Evolutionary conservation across 2,797 vertebrate genomes (phyloP).

Genomic region (Gymnocypris eckloni): DNA sequence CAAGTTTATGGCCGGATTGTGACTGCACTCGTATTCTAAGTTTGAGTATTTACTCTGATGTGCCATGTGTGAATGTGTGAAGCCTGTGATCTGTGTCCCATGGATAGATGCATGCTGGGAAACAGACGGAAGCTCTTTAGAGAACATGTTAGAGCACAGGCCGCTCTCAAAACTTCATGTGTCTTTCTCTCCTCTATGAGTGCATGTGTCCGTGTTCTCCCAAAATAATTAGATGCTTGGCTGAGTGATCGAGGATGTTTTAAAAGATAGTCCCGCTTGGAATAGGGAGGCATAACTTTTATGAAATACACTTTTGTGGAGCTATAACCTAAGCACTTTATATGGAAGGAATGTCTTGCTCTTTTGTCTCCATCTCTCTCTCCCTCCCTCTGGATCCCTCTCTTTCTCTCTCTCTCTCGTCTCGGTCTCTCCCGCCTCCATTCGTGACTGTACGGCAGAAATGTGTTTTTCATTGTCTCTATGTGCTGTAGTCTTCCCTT

Average conservation of each 20-base stretch:
- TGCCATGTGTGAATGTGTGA: conserved; percentile 4
- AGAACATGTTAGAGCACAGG: neutral
- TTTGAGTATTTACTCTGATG: neutral
- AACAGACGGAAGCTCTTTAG: neutral
- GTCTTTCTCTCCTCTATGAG: conserved; percentile 13
- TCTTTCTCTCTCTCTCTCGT: neutral
- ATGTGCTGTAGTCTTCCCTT: conserved; percentile 36
- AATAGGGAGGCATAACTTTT: conserved; percentile 65
- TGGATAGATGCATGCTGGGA: conserved; percentile 8
- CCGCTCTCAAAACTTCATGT: neutral
- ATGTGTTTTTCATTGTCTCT: conserved; percentile 59
- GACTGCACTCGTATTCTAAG: neutral
- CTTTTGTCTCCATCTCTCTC: conserved; percentile 16
- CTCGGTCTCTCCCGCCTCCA: conserved; percentile 4
- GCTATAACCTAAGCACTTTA: conserved; percentile 63
- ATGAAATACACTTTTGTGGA: conserved; percentile 63
- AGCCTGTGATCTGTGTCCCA: neutral
- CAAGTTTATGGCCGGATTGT: neutral
- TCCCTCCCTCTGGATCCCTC: conserved; percentile 14
- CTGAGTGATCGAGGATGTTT: conserved; percentile 43
- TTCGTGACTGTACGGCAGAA: conserved; percentile 46
- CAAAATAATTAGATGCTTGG: neutral
- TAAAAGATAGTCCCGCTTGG: conserved; percentile 61
- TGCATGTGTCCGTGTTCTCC: conserved; percentile 30
- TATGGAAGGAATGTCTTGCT: conserved; percentile 70